Evolutionary conservation across 2,888 invertebrate genomes (phyloP), one percentile per base, ranked within the genome.

Genomic region (Epirrita christyi): DNA sequence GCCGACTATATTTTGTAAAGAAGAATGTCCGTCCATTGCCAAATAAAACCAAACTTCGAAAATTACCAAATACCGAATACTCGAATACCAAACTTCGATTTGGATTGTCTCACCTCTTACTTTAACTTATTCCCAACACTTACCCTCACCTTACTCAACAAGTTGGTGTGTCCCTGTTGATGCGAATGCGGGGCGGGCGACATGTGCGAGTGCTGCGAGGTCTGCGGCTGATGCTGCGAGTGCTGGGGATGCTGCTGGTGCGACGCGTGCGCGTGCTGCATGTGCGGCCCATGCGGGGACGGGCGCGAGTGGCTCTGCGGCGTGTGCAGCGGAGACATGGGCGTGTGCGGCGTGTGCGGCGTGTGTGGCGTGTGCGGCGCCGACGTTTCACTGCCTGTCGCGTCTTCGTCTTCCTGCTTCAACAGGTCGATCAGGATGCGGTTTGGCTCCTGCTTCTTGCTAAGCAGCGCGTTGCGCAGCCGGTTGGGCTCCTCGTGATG

Each of bases 401-500:
- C 85, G 59, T 89, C 91, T 70, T 92, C 92, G 67, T 92, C 92
- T 62, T 90, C 89, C 71, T 89, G 87, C 69, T 90, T 88, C 34
- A 92, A 70, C 63, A 92, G 72, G 57, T 86, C 87, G 69, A 89
- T 91, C 49, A 92, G 66, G 42, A 92, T 88, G 8, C 83, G 86
- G 66, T 90, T 87, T 57, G 93, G 88, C 59, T 85, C 85, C 80
- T 86, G 81, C 86, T 92, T 92, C 69, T 87, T 86, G 70, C 93
- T 94, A 63, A 95, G 88, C 55, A 95, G 85, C 69, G 90, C 58
- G 28, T 44, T 89, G 44, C 95, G 90, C 70, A 95, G 84, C 59
- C 94, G 91, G 62, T 90, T 93, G 0, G 94, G 92, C 67, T 93
- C 94, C 67, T 93, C 92, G 55, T 71, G 64, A 27, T 44, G 59